Base-by-base conservation (phyloP, 2,888 invertebrate genomes). In the Hermaeophaga mercurialis region DNA sequence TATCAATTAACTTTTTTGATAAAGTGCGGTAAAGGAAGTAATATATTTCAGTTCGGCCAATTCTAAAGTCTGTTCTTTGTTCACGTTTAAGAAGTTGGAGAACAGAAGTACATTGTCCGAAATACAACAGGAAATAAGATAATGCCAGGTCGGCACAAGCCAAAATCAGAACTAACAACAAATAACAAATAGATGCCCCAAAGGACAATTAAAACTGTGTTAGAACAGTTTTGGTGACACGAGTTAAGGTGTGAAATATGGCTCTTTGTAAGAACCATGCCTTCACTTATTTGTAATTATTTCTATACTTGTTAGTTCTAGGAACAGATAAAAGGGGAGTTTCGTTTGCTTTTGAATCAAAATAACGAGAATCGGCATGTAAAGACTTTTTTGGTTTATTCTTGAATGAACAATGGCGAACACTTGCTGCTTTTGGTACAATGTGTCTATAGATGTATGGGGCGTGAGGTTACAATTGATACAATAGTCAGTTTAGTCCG, bases 201-300 rank as follows among this genome's bases (percentile, higher is more conserved):
- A 36, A 53, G 56, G 50, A 69, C 68, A 66, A 66, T 67, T 65
- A 64, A 66, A 70, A 66, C 58, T 63, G 63, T 67, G 66, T 69
- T 64, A 62, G 63, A 61, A 66, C 65, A 64, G 56, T 58, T 64
- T 64, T 62, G 65, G 62, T 63, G 64, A 66, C 63, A 64, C 53
- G 54, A 57, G 60, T 64, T 63, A 63, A 54, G 61, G 61, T 61
- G 62, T 62, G 64, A 65, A 67, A 67, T 66, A 63, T 64, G 61
- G 62, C 61, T 62, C 54, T 65, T 68, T 70, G 64, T 67, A 17
- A 55, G 53, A 59, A 54, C 59, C 55, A 57, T 55, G 56, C 61
- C 59, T 61, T 59, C 56, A 58, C 53, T 55, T 59, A 58, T 48
- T 54, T 46, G 33, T 58, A 53, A 61, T 58, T 61, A 61, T 58